phyloP scores from a whole-genome alignment of 2,113 vertebrate genomes.

The Oxyruncus cristatus region DNA sequence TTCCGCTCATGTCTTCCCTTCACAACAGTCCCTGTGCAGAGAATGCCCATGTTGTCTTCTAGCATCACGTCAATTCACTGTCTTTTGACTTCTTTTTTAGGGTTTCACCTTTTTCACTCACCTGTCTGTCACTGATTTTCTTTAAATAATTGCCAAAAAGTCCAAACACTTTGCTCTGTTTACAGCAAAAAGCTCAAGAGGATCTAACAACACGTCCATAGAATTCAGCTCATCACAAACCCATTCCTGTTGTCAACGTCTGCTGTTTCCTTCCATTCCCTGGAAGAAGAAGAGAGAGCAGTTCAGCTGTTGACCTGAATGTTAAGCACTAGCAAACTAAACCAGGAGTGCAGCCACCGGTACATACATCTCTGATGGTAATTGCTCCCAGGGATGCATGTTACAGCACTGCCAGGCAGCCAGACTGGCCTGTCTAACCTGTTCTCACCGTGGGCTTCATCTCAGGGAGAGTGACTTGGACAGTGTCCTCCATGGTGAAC shows the following conservation, averaged over 20 bases:
- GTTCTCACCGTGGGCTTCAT: neutral
- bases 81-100: neutral
- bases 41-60: neutral
- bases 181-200: neutral
- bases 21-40: neutral
- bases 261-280: neutral
- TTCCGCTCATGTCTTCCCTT: neutral
- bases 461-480: neutral
- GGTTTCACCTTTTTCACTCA: neutral
- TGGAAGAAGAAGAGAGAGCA: neutral
- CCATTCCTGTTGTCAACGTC: neutral
- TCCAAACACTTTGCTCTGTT: neutral
- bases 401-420: neutral
- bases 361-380: neutral
- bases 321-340: neutral
- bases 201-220: neutral
- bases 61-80: neutral
- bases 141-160: neutral
- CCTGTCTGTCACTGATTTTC: neutral
- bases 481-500: rapidly evolving
- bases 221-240: neutral
- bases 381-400: neutral
- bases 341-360: neutral
- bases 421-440: neutral
- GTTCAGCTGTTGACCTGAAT: neutral